phyloP scores from a whole-genome alignment of 2,888 invertebrate species.

The Junonia oenone region DNA sequence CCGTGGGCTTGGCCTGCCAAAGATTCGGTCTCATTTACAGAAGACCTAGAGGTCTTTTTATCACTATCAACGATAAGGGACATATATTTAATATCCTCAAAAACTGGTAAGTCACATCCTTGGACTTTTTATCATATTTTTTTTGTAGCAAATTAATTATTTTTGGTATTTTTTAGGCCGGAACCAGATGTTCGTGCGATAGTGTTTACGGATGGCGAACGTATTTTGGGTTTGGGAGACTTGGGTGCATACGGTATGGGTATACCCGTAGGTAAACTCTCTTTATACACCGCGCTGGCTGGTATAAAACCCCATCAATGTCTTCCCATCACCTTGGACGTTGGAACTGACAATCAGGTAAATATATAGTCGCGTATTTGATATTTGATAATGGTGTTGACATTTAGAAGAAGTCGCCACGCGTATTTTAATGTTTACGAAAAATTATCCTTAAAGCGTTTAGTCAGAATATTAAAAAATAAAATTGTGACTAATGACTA shows the following conservation, averaged over 20 bases:
- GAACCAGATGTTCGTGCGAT: constrained; percentile 61
- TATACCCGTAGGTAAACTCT: constrained; percentile 59
- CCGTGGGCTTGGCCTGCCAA: constrained; percentile 98
- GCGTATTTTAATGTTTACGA: too few species aligned
- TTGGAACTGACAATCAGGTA: constrained; percentile 95
- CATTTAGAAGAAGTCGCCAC: too few species aligned
- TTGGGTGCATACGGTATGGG: constrained; percentile 69
- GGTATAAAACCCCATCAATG: constrained; percentile 97
- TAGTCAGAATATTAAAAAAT: too few species aligned
- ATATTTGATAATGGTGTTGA: neutral
- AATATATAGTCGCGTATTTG: constrained; percentile 36
- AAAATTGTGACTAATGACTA: too few species aligned
- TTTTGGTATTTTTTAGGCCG: constrained; percentile 87
- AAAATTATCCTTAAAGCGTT: too few species aligned
- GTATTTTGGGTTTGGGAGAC: constrained; percentile 78
- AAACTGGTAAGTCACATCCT: constrained; percentile 86
- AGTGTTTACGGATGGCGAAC: constrained; percentile 1
- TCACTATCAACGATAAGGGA: constrained; percentile 96
- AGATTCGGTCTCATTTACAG: constrained; percentile 97
- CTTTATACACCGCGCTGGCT: constrained; percentile 96
- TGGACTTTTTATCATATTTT: neutral
- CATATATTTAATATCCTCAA: constrained; percentile 94
- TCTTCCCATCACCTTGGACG: constrained; percentile 95
- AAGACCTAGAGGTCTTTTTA: constrained; percentile 95
- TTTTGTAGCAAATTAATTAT: constrained; percentile 89